Evolutionary conservation across 2,113 vertebrate genomes (phyloP), one percentile per base, ranked within the genome.

Genomic region (Melanerpes formicivorus): DNA sequence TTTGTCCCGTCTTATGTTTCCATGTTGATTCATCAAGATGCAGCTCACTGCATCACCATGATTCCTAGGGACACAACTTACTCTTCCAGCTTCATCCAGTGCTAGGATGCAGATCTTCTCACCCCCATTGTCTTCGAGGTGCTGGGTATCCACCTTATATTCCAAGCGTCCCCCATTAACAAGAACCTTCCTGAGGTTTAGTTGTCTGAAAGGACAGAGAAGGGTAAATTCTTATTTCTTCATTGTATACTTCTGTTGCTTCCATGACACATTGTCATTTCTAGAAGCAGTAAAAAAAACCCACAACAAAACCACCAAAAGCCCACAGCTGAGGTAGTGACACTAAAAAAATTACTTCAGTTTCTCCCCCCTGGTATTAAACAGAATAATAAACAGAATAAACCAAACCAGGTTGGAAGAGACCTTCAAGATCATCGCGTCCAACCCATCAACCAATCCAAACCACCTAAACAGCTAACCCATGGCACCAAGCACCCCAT

Each of bases 151-250:
- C 72, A 98, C 97, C n/a, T 98, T 98, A 89, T 99, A 98, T 93
- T 99, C 99, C 96, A 99, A 97, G 95, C 92, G 96, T 37, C 99
- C 99, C 4, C 99, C 99, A 79, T 96, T 98, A 42, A 99, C 98
- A 93, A 99, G 97, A 93, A 99, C 97, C 93, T 99, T 99, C 96
- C 98, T 99, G 94, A 99, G 98, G 94, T 99, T 99, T 75, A 99
- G 96, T 67, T 99, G 99, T 93, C 99, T 99, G 80, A 59, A 87
- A 88, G 32, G 78, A 76, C n/a, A 96, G 25, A 95, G 75, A 83
- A 90, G 10, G 27, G 77, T 75, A 60, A 65, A 77, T 73, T 17
- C 86, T 55, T 63, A 76, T 62, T 92, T 74, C 21, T 42, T 23
- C n/a, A 32, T 1, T 19, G 10, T 8, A 8, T 21, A 93, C 4